Conservation (phyloP, 2,797 vertebrate species). For the Anas acuta region DNA sequence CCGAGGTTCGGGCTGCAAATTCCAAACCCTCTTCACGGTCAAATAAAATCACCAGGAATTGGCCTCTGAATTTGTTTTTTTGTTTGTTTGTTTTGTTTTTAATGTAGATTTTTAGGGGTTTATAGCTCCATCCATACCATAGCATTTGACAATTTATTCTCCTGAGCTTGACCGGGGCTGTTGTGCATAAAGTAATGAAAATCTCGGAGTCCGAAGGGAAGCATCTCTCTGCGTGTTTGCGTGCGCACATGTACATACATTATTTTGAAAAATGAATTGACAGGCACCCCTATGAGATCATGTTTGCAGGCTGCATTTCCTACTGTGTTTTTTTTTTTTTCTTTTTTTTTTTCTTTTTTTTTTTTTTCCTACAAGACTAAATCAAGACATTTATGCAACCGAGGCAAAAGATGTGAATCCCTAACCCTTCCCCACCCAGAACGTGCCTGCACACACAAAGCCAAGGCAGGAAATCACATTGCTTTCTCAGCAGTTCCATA, state of each 20-base stretch:
- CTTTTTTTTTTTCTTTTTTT: background rate
- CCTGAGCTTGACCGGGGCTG: background rate
- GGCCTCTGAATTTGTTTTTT: background rate
- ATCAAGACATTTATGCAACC: background rate
- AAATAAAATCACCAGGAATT: background rate
- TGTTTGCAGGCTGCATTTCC: constrained; percentile 13
- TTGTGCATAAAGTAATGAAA: constrained; percentile 11
- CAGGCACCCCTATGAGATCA: background rate
- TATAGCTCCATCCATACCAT: background rate
- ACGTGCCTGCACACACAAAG: constrained; percentile 23
- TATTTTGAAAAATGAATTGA: constrained; percentile 37
- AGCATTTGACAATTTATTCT: background rate
- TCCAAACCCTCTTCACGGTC: background rate
- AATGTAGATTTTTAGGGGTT: background rate
- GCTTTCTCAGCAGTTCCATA: constrained; percentile 42
- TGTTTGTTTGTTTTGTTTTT: background rate
- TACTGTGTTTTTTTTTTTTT: background rate
- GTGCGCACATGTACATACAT: background rate
- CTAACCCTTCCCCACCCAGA: constrained; percentile 6
- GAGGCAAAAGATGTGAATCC: constrained; percentile 6
- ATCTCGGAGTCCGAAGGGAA: constrained; percentile 30
- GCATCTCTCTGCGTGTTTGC: background rate
- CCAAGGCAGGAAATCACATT: constrained; percentile 22
- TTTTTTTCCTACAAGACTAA: background rate
- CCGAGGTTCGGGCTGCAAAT: background rate